Percentiles rank a stretch among this genome's conserved stretches.
Evolutionary conservation across 2,113 vertebrate genomes (phyloP).

Genomic region (Laterallus jamaicensis): DNA sequence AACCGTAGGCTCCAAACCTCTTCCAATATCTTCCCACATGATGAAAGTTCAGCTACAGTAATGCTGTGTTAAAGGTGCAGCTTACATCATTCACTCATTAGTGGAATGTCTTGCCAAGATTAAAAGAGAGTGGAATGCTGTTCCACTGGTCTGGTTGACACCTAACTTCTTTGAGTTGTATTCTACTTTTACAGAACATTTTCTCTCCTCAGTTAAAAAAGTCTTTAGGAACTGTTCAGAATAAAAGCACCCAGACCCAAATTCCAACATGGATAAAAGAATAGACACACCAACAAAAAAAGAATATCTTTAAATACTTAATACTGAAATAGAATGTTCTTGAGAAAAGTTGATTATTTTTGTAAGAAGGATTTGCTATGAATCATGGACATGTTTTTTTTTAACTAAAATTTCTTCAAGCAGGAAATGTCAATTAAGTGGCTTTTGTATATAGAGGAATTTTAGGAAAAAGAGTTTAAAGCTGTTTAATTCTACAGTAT

Average conservation of each 20-base stretch:
- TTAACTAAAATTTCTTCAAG: neutral
- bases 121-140: neutral
- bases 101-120: neutral
- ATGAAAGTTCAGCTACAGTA: slow-evolving; percentile 1
- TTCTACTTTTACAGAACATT: neutral
- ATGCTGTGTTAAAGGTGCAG: neutral
- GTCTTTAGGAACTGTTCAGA: neutral
- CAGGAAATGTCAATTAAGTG: neutral
- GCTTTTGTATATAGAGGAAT: neutral
- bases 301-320: neutral
- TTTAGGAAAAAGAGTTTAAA: neutral
- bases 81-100: slow-evolving; percentile 15
- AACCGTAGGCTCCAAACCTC: neutral
- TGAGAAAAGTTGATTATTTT: neutral
- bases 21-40: neutral
- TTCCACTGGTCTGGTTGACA: slow-evolving; percentile 9
- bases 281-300: neutral
- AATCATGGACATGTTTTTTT: neutral
- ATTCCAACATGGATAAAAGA: neutral
- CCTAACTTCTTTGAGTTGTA: neutral
- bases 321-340: neutral
- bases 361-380: neutral
- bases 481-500: neutral
- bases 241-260: neutral
- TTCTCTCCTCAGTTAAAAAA: neutral